A percentile compares a stretch with the other conserved stretches of the same genome.
These are phyloP conservation scores for Coregonus sp. DNA, from an alignment of 2,797 vertebrate species.

Conservation along the genomic window DNA sequence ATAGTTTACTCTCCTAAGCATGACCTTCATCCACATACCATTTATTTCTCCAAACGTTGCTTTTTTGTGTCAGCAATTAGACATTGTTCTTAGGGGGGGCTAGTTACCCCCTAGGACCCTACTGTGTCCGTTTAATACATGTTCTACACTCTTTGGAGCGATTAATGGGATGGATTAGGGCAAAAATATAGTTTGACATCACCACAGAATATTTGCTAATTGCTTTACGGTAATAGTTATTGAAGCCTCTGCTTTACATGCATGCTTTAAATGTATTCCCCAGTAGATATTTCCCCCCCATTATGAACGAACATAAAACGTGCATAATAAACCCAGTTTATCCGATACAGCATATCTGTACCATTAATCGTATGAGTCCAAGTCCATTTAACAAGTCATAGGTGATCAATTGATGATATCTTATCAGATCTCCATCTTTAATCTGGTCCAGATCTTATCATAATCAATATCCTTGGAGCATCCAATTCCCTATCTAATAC, in stretches of 20 bases:
- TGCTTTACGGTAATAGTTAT: neutral
- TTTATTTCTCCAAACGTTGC: no score
- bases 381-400: conserved; percentile 19
- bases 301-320: conserved; percentile 21
- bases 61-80: no score
- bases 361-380: conserved; percentile 14
- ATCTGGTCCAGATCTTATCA: conserved; percentile 20
- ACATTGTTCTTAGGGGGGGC: no score
- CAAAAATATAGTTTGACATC: neutral
- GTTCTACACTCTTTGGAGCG: neutral
- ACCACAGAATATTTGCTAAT: neutral
- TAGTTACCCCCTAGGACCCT: no score
- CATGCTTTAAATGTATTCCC: conserved; percentile 1
- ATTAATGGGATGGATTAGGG: neutral
- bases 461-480: conserved; percentile 16
- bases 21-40: no score
- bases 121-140: neutral
- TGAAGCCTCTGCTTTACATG: neutral
- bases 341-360: conserved; percentile 11
- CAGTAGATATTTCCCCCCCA: neutral
- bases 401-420: conserved; percentile 10
- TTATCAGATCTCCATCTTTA: conserved; percentile 11
- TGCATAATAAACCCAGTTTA: conserved; percentile 10
- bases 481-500: no score
- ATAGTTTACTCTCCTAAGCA: no score